phyloP scores from a whole-genome alignment of 2,888 invertebrate species.

The Athalia circularis region DNA sequence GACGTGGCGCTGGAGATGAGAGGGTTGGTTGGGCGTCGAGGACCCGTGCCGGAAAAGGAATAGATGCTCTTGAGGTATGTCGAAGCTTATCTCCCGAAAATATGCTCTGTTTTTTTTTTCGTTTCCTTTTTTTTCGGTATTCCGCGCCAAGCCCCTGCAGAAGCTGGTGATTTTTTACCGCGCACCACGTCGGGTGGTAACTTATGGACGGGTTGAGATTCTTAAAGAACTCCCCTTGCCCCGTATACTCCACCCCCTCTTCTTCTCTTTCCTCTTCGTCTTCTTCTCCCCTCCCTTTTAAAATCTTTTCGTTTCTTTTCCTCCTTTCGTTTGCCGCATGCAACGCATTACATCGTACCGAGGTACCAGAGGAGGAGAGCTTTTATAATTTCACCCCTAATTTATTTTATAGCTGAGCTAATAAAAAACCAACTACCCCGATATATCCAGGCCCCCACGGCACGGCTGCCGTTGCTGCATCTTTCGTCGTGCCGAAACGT shows the following conservation, averaged over 20 bases:
- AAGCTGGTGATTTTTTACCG: constrained; percentile 21
- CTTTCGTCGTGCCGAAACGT: background rate
- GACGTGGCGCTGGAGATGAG: background rate
- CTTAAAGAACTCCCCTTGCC: constrained; percentile 32
- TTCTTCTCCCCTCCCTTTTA: constrained; percentile 31
- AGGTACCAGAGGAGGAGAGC: constrained; percentile 33
- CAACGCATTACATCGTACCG: constrained; percentile 10
- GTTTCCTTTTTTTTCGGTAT: constrained; percentile 21
- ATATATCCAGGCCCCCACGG: constrained; percentile 26
- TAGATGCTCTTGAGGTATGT: constrained; percentile 9
- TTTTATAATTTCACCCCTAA: constrained; percentile 65
- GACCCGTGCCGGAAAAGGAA: background rate
- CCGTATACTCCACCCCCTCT: background rate
- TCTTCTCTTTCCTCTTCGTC: constrained; percentile 1
- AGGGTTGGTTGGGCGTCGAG: background rate
- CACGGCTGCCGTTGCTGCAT: background rate
- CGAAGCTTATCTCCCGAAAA: constrained; percentile 48
- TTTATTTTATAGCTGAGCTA: constrained; percentile 61
- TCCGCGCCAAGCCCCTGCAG: background rate
- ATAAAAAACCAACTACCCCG: constrained; percentile 58
- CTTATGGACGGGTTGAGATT: constrained; percentile 53
- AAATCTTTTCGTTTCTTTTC: constrained; percentile 9
- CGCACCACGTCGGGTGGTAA: constrained; percentile 52
- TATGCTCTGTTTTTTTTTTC: constrained; percentile 18
- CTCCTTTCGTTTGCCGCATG: background rate